These are phyloP conservation scores for Pammene fasciana DNA, from an alignment of 2,888 invertebrate genomes.

Conservation along the genomic window DNA sequence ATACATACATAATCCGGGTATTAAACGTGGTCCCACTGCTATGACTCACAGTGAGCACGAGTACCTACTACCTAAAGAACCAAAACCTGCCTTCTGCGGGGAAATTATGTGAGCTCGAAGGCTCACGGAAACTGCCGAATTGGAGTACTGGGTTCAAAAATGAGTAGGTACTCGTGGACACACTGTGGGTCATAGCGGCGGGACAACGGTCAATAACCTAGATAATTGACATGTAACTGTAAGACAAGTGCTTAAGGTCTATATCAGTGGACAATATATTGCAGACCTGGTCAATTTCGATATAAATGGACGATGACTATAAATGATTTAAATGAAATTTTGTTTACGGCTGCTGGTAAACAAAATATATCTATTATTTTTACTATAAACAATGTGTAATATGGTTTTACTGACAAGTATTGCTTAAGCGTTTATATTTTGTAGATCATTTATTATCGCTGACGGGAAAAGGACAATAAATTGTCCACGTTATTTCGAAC, in stretches of 20 bases:
- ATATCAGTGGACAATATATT: background rate
- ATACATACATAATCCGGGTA: too few relatives aligned
- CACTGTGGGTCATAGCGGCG: too few relatives aligned
- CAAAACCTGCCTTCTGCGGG: too few relatives aligned
- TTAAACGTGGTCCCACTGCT: too few relatives aligned
- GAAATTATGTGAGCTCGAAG: too few relatives aligned
- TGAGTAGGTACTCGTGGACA: too few relatives aligned
- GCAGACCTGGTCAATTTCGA: slow-evolving; percentile 7
- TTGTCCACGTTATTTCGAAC: slow-evolving; percentile 19
- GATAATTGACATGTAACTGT: background rate
- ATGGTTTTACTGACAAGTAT: too few relatives aligned
- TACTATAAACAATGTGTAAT: background rate
- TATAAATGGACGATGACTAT: slow-evolving; percentile 15
- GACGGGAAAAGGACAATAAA: slow-evolving; percentile 28
- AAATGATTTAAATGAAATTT: background rate
- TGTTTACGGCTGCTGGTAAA: slow-evolving; percentile 29
- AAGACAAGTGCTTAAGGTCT: slow-evolving; percentile 13
- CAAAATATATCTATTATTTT: slow-evolving; percentile 1
- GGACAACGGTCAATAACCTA: too few relatives aligned
- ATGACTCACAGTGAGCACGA: too few relatives aligned
- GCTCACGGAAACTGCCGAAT: too few relatives aligned
- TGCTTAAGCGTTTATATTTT: background rate
- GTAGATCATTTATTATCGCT: background rate
- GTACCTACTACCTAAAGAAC: too few relatives aligned
- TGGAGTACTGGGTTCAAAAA: too few relatives aligned